phyloP scores from a whole-genome alignment of 1,140 invertebrate genomes.

The Brachionus rubens region DNA sequence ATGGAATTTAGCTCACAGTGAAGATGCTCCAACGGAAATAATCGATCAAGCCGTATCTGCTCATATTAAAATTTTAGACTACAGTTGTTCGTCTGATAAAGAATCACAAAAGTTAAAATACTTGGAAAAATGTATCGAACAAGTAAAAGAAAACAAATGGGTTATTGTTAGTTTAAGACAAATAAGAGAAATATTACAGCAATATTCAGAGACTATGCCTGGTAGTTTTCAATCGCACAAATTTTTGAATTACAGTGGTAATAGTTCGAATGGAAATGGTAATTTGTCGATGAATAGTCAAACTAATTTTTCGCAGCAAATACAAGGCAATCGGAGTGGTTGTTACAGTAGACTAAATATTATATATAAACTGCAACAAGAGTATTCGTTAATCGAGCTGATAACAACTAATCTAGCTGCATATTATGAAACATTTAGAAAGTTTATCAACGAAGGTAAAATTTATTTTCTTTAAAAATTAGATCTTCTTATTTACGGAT shows the following conservation, averaged over 20 bases:
- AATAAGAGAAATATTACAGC: conserved; percentile 88
- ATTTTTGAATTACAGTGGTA: background rate
- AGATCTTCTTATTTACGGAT: too few relatives aligned
- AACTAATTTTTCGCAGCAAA: background rate
- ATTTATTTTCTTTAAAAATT: background rate
- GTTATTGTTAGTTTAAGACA: conserved; percentile 89
- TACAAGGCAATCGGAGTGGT: conserved; percentile 7
- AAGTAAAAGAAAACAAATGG: conserved; percentile 83
- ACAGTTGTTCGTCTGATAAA: conserved; percentile 90
- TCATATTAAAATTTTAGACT: conserved; percentile 95
- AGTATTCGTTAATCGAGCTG: conserved; percentile 85
- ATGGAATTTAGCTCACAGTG: conserved; percentile 93
- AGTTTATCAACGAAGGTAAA: conserved; percentile 66
- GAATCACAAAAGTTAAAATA: conserved; percentile 92
- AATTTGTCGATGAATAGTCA: conserved; percentile 2
- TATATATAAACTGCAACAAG: conserved; percentile 83
- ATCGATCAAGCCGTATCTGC: conserved; percentile 92
- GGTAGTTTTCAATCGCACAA: background rate
- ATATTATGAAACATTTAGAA: conserved; percentile 82
- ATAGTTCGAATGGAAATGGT: background rate
- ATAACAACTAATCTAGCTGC: conserved; percentile 84
- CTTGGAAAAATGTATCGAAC: conserved; percentile 90
- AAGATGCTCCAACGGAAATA: conserved; percentile 92
- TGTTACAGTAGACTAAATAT: conserved; percentile 69
- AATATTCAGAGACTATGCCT: conserved; percentile 65